Base-by-base conservation (phyloP, 2,888 invertebrate genomes). In the Leuctra nigra region DNA sequence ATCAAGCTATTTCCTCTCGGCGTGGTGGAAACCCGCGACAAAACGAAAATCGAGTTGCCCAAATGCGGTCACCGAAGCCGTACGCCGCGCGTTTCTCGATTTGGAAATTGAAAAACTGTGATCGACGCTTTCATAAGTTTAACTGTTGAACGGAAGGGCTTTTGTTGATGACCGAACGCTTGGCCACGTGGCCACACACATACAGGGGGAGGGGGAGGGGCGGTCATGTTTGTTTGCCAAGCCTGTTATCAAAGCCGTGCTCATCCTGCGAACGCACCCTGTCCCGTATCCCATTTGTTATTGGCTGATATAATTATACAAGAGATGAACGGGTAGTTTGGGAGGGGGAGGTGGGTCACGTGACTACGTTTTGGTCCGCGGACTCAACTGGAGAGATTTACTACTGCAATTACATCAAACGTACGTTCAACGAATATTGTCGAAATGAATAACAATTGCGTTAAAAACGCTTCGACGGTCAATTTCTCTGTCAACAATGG, bases 1-100 rank as follows among this genome's bases (percentile, higher is more conserved):
- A 20, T 9, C 18, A 44, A 44, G 2, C 44, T n/a, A 20, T 44
- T 44, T 20, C 44, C 44, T 44, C 44, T 7, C 20, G n/a, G 22
- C n/a, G 44, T 20, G 44, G 44, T n/a, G 11, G 23, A 23, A 38
- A 1, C 39, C 7, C 16, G 23, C 44, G 44, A 44, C 7, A 23
- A 44, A 44, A 44, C 22, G 44, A 44, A 44, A 44, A 44, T 13
- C 44, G 23, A 44, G 44, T 20, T 20, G 20, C 23, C 22, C 44
- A 16, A 23, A 11, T 23, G 22, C 22, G 23, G 23, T 16, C 11
- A 3, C n/a, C 7, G 23, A 41, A 20, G 2, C 41, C 41, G 18
- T 16, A n/a, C 44, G 22, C 44, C 23, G 2, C 23, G 20, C 44
- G 20, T 23, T 20, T 11, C 44, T 44, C 20, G 20, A 11, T 44